Conservation (phyloP, 2,888 invertebrate species). For the Pollenia labialis region DNA sequence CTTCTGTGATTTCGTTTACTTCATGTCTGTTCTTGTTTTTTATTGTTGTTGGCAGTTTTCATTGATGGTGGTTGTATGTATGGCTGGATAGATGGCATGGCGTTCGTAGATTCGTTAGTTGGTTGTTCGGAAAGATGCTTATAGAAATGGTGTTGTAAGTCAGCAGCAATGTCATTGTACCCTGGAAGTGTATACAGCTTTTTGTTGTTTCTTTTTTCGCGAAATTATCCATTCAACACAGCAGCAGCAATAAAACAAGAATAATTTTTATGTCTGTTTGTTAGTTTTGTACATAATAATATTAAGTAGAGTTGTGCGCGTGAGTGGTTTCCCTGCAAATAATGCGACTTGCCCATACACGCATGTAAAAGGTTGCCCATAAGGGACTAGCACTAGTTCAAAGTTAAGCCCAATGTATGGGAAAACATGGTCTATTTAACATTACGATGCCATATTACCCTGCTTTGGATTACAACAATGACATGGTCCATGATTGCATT, state of each 20-base stretch:
- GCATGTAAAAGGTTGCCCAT: too few species aligned
- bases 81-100: not conserved
- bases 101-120: not conserved
- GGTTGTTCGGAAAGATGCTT: not conserved
- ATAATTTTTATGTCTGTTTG: conserved; percentile 1
- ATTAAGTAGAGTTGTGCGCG: not conserved
- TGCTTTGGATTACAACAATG: too few species aligned
- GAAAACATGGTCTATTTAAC: too few species aligned
- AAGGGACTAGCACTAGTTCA: too few species aligned
- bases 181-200: conserved; percentile 33
- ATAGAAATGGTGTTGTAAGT: conserved; percentile 28
- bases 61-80: conserved; percentile 31
- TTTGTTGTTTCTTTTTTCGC: conserved; percentile 32
- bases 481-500: too few species aligned
- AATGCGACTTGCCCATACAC: too few species aligned
- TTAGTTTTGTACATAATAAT: not conserved
- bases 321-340: too few species aligned
- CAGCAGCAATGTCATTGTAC: conserved; percentile 66
- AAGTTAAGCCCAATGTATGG: too few species aligned
- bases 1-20: not conserved
- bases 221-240: conserved; percentile 25
- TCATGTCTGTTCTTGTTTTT: conserved; percentile 14
- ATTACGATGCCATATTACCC: too few species aligned
- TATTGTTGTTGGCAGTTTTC: conserved; percentile 37
- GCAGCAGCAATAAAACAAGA: conserved; percentile 35